A percentile compares a stretch with the other conserved stretches of the same genome.
Evolutionary conservation across 2,797 vertebrate genomes (phyloP).

Genomic region (Apogon talboti): DNA sequence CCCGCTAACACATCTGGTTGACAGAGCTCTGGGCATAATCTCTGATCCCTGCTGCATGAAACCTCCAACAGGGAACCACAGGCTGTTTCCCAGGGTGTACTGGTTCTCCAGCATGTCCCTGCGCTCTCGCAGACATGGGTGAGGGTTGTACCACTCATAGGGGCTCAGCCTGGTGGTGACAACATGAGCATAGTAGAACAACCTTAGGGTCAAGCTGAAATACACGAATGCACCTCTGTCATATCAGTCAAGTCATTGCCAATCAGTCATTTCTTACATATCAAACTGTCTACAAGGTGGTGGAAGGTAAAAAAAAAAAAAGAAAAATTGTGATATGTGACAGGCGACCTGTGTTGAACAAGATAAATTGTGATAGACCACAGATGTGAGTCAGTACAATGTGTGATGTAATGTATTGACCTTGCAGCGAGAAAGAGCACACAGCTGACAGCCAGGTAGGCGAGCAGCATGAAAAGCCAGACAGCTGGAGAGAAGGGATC

Average conservation of each 20-base stretch:
- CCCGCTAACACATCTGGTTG: slow-evolving; percentile 94
- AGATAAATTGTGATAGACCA: slow-evolving; percentile 51
- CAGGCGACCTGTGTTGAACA: slow-evolving; percentile 45
- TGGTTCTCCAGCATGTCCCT: slow-evolving; percentile 93
- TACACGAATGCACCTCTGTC: slow-evolving; percentile 20
- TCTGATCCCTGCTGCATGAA: slow-evolving; percentile 98
- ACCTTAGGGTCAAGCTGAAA: slow-evolving; percentile 45
- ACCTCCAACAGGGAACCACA: slow-evolving; percentile 96
- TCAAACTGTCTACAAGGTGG: slow-evolving; percentile 49
- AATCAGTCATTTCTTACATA: slow-evolving; percentile 49
- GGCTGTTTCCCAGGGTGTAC: slow-evolving; percentile 95
- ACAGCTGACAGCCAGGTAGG: slow-evolving; percentile 95
- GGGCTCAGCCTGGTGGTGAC: slow-evolving; percentile 88
- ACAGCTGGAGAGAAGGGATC: slow-evolving; percentile 92
- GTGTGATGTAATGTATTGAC: slow-evolving; percentile 81
- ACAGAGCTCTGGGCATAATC: slow-evolving; percentile 94
- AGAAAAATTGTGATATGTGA: slow-evolving; percentile 34
- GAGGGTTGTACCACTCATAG: slow-evolving; percentile 96
- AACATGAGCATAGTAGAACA: slow-evolving; percentile 21
- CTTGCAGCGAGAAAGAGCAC: slow-evolving; percentile 95
- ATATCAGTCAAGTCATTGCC: slow-evolving; percentile 29
- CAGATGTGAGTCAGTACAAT: slow-evolving; percentile 59
- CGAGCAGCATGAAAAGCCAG: slow-evolving; percentile 95
- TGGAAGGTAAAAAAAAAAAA: slow-evolving; percentile 32
- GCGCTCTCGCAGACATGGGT: slow-evolving; percentile 90